Evolutionary conservation across 2,113 vertebrate species (phyloP), one percentile per base, ranked within the genome.

Genomic region (Microcebus murinus): DNA sequence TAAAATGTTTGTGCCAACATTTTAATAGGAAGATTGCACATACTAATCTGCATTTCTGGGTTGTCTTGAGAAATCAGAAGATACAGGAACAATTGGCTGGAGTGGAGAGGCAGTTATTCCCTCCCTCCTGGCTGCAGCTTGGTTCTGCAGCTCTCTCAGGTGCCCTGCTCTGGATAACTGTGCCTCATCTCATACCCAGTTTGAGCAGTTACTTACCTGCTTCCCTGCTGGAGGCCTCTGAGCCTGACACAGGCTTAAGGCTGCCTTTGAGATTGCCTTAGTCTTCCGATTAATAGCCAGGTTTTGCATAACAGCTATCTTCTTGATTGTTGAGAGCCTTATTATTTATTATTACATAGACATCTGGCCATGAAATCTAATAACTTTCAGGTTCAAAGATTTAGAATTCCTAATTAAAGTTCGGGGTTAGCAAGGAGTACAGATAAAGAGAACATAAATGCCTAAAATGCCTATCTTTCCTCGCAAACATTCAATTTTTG

Each of bases 21-120:
- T 97, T 97, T 97, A 96, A 97, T 95, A 96, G 90, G 96, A 87
- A 97, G 80, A 97, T 95, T 96, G 97, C 95, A 94, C 84, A 93
- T 97, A 81, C 17, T 87, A 93, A 94, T 96, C 96, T 95, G 82
- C 63, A 90, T 94, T 92, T 96, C 52, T 98, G 93, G 90, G 57
- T 91, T 93, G 67, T 93, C 61, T 95, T 74, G 90, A 97, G 76
- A 90, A 95, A 81, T 95, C 65, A 65, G 88, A 87, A 96, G 93
- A 87, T 55, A 59, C 10, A 68, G 67, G 52, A 86, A 71, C 87
- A 90, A 27, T 59, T 77, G 55, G 42, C 59, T 93, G 59, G 76
- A 83, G 20, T 15, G 6, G 27, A 91, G 89, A 77, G n/a, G 29
- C 86, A 93, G 61, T 48, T 70, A 8, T 20, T 29, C 21, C 34